phyloP scores from a whole-genome alignment of 2,113 vertebrate genomes.

The Lamprologus callipterus region DNA sequence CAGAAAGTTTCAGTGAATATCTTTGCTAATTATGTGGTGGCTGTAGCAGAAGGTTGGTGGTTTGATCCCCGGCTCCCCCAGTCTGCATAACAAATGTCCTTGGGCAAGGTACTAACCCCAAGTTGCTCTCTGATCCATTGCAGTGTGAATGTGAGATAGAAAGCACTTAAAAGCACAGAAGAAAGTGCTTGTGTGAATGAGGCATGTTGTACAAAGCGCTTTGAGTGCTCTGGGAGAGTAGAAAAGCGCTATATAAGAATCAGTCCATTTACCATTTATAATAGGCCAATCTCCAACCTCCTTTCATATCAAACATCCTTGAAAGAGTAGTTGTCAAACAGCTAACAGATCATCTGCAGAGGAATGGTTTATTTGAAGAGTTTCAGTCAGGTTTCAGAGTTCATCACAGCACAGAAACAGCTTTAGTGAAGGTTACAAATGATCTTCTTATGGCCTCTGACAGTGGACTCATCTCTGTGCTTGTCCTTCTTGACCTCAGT shows the following conservation, averaged over 20 bases:
- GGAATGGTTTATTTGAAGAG: background rate
- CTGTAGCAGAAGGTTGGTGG: background rate
- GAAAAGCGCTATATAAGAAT: background rate
- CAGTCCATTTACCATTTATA: background rate
- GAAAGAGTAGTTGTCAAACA: background rate
- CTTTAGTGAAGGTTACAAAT: background rate
- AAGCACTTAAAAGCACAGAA: background rate
- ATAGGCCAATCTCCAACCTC: background rate
- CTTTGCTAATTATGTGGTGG: background rate
- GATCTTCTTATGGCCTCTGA: background rate
- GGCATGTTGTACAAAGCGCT: background rate
- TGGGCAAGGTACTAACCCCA: background rate
- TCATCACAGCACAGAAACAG: background rate
- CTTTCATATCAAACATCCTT: background rate
- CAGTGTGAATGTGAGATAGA: background rate
- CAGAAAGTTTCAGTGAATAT: background rate
- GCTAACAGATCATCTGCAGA: background rate
- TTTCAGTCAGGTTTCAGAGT: background rate
- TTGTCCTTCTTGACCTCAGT: accelerated
- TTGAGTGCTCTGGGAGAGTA: background rate
- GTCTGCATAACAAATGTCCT: background rate
- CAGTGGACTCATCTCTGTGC: background rate
- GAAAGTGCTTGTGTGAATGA: background rate
- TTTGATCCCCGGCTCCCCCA: background rate
- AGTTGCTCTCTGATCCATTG: background rate